A percentile compares a stretch with the other conserved stretches of the same genome.
phyloP scores from a whole-genome alignment of 2,888 invertebrate genomes.

The Autographa pulchrina region DNA sequence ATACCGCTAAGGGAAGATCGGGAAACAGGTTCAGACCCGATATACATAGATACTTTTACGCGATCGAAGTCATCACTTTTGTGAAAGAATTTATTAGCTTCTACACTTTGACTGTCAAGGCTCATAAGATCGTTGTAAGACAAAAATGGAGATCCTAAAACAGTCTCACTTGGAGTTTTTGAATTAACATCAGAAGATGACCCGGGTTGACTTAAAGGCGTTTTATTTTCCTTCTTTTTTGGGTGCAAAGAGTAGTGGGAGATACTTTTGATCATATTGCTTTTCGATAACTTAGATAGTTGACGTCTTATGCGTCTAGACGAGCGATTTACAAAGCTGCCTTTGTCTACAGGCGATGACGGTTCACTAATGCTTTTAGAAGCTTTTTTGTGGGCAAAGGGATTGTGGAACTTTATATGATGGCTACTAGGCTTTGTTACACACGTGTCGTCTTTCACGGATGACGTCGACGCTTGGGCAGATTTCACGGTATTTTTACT shows the following conservation, averaged over 20 bases:
- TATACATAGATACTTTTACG: slow-evolving; percentile 83
- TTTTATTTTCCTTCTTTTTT: slow-evolving; percentile 78
- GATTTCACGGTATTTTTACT: slow-evolving; percentile 47
- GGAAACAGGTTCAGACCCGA: slow-evolving; percentile 84
- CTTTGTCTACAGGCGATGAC: slow-evolving; percentile 83
- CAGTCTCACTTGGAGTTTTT: slow-evolving; percentile 84
- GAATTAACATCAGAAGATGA: slow-evolving; percentile 81
- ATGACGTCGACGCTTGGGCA: slow-evolving; percentile 58
- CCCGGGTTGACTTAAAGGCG: slow-evolving; percentile 79
- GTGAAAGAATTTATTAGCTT: slow-evolving; percentile 71
- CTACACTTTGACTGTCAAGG: slow-evolving; percentile 76
- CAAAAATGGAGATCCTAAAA: slow-evolving; percentile 87
- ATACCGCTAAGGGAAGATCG: slow-evolving; percentile 80
- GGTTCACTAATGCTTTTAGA: slow-evolving; percentile 84
- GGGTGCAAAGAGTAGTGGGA: slow-evolving; percentile 83
- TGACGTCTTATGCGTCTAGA: slow-evolving; percentile 82
- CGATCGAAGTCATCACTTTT: slow-evolving; percentile 78
- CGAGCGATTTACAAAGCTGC: slow-evolving; percentile 83
- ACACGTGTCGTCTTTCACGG: slow-evolving; percentile 70
- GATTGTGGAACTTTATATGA: slow-evolving; percentile 82
- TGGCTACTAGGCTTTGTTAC: slow-evolving; percentile 73
- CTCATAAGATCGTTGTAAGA: slow-evolving; percentile 83
- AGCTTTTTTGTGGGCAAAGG: slow-evolving; percentile 80
- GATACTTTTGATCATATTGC: slow-evolving; percentile 85
- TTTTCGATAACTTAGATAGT: slow-evolving; percentile 82